Conservation (phyloP, 2,113 vertebrate species). For the Pristiophorus japonicus region DNA sequence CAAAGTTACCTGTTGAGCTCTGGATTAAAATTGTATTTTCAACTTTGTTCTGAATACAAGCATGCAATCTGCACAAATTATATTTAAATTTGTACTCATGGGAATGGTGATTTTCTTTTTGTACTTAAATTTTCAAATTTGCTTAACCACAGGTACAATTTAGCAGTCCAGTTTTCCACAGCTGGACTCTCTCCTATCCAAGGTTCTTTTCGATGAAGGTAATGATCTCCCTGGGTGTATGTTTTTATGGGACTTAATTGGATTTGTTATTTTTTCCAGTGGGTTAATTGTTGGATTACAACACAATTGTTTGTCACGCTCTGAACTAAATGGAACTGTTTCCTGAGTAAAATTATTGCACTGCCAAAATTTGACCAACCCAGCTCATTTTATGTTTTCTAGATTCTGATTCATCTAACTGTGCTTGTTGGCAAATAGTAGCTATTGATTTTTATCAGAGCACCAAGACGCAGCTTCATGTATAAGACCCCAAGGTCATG, state of each 20-base stretch:
- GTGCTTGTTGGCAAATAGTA: neutral
- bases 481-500: neutral
- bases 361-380: neutral
- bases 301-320: neutral
- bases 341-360: neutral
- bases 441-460: neutral
- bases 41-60: neutral
- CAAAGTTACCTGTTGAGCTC: neutral
- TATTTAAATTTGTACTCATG: neutral
- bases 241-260: neutral
- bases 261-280: neutral
- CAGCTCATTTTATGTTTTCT: slow-evolving; percentile 1
- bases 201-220: neutral
- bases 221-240: neutral
- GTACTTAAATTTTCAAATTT: neutral
- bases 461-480: neutral
- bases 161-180: neutral
- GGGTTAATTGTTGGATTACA: neutral
- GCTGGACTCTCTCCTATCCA: neutral
- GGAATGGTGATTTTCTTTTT: neutral
- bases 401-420: neutral
- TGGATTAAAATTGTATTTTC: neutral
- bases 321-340: neutral
- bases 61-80: neutral
- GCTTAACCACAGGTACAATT: neutral